Evolutionary conservation across 35 echinoderm and acorn worm species (phyloP), one percentile per base, ranked within the genome.

Genomic region (Lytechinus variegatus): DNA sequence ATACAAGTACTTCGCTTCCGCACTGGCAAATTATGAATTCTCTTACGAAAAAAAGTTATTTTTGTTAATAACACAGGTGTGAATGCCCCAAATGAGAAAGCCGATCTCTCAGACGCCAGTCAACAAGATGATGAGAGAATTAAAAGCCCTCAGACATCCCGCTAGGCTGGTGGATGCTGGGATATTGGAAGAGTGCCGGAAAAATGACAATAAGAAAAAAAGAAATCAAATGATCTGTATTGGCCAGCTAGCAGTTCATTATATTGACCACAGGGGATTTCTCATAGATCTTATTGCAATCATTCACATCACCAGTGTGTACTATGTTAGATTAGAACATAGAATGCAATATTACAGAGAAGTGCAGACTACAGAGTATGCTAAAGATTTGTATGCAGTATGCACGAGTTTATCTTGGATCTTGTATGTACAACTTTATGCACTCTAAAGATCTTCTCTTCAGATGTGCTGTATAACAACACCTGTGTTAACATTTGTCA

Each of bases 201-300:
- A 21, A 79, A 24, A 79, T 14, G 16, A n/a, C 66, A 79, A 79
- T 79, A 21, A 79, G 66, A 79, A 79, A 44, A 44, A 44, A 79
- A 79, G 66, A 79, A 71, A 79, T 79, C 16, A 79, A 79, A 24
- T n/a, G 66, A 79, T 24, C 66, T 79, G 12, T 24, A 79, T 79
- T 79, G 66, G 66, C 16, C 6, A 79, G 66, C 66, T 7, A 79
- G 21, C 14, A 79, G 19, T 79, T 79, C 66, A 79, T 79, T 79
- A 79, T 24, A n/a, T 24, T 79, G 66, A 79, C 66, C 66, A 79
- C 66, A 79, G 66, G 66, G 66, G 66, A 79, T 79, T 79, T 79
- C n/a, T n/a, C 66, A 24, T 24, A n/a, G 66, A 16, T n/a, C 66
- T 79, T 79, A 79, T 79, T 79, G 66, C 66, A 79, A 7, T 79